Evolutionary conservation across 2,797 vertebrate species (phyloP).

Genomic region (Phoebastria nigripes): DNA sequence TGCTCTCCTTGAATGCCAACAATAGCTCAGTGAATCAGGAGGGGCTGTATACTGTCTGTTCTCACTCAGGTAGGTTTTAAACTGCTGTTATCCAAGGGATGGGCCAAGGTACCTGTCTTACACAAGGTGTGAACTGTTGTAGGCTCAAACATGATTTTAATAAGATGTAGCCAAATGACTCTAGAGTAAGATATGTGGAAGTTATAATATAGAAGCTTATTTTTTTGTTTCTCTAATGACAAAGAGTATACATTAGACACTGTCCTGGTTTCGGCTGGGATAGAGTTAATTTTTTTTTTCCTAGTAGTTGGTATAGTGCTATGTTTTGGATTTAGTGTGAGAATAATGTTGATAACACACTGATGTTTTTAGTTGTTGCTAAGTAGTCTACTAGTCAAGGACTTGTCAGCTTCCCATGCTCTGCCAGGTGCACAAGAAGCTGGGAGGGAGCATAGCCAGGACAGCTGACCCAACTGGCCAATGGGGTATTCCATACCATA

Average conservation of each 20-base stretch:
- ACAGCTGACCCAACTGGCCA: too few species aligned
- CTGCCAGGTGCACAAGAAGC: too few species aligned
- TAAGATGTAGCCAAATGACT: not conserved
- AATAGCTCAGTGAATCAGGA: not conserved
- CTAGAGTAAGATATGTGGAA: not conserved
- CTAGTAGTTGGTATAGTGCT: too few species aligned
- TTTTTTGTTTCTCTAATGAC: not conserved
- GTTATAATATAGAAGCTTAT: not conserved
- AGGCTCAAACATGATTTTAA: not conserved
- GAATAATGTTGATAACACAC: too few species aligned
- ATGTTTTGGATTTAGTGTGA: too few species aligned
- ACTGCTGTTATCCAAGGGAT: not conserved
- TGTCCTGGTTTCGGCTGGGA: too few species aligned
- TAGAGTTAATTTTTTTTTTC: too few species aligned
- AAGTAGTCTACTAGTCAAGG: too few species aligned
- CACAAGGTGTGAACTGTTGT: not conserved
- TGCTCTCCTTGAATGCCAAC: not conserved
- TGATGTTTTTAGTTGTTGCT: too few species aligned
- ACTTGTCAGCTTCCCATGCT: too few species aligned
- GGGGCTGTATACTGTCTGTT: not conserved
- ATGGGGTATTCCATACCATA: too few species aligned
- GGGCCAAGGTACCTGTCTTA: not conserved
- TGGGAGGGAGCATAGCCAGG: too few species aligned
- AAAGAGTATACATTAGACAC: not conserved
- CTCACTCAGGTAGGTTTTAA: not conserved